phyloP scores from a whole-genome alignment of 2,888 invertebrate species.

The Troides aeacus region DNA sequence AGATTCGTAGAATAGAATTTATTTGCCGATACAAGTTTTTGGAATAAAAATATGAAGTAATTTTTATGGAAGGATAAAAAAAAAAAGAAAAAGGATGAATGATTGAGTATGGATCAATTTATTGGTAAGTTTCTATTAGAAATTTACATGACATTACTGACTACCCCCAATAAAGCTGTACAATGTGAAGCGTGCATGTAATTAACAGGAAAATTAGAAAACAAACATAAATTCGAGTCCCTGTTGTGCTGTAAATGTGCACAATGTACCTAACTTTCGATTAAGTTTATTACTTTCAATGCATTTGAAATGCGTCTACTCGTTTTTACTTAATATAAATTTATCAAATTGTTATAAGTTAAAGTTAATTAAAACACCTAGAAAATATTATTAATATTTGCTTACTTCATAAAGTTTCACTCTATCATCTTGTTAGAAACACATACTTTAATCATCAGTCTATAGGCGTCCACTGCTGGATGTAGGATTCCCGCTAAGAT shows the following conservation, averaged over 20 bases:
- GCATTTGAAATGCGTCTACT: background rate
- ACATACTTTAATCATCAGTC: too few relatives aligned
- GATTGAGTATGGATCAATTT: background rate
- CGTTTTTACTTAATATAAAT: background rate
- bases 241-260: background rate
- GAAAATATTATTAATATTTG: too few relatives aligned
- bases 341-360: background rate
- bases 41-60: background rate
- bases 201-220: conserved; percentile 14
- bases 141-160: background rate
- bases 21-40: too few relatives aligned
- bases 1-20: too few relatives aligned
- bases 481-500: too few relatives aligned
- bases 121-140: background rate
- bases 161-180: background rate
- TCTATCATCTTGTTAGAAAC: too few relatives aligned
- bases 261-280: background rate
- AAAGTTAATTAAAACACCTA: background rate
- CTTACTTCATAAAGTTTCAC: too few relatives aligned
- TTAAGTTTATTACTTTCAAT: background rate
- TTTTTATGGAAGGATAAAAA: background rate
- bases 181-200: background rate
- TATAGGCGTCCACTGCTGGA: too few relatives aligned
- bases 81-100: background rate
- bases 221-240: conserved; percentile 8